Conservation (phyloP, 2,888 invertebrate species). For the Euplexia lucipara region DNA sequence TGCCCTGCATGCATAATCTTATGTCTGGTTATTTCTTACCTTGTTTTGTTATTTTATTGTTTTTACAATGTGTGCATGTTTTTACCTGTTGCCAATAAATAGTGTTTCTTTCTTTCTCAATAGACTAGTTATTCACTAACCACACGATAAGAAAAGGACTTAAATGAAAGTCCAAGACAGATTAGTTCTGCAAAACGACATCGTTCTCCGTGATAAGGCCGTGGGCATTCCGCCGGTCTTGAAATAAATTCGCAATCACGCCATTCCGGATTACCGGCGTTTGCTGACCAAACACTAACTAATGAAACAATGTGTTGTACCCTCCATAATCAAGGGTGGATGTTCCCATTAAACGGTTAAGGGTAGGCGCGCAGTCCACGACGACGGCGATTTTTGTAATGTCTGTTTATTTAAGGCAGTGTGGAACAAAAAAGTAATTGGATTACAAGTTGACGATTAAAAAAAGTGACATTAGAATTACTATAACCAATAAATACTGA, state of each 20-base stretch:
- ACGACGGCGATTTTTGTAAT: slow-evolving; percentile 19
- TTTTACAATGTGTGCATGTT: too few species aligned
- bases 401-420: background rate
- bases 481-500: too few species aligned
- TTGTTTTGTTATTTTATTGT: too few species aligned
- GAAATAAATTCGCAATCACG: slow-evolving; percentile 62
- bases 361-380: slow-evolving; percentile 41
- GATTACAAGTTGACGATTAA: too few species aligned
- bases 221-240: slow-evolving; percentile 38
- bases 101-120: too few species aligned
- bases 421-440: too few species aligned
- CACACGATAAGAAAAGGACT: too few species aligned
- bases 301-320: slow-evolving; percentile 79
- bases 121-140: too few species aligned
- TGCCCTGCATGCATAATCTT: too few species aligned
- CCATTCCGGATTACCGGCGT: slow-evolving; percentile 59
- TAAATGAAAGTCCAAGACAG: slow-evolving; percentile 4
- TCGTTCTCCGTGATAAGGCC: background rate
- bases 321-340: slow-evolving; percentile 75
- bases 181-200: slow-evolving; percentile 14
- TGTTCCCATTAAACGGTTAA: slow-evolving; percentile 71
- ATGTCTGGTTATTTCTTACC: too few species aligned
- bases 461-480: too few species aligned
- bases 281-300: slow-evolving; percentile 78
- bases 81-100: too few species aligned